These are phyloP conservation scores for Cyclina sinensis DNA, from an alignment of 1,140 invertebrate genomes.

Conservation along the genomic window DNA sequence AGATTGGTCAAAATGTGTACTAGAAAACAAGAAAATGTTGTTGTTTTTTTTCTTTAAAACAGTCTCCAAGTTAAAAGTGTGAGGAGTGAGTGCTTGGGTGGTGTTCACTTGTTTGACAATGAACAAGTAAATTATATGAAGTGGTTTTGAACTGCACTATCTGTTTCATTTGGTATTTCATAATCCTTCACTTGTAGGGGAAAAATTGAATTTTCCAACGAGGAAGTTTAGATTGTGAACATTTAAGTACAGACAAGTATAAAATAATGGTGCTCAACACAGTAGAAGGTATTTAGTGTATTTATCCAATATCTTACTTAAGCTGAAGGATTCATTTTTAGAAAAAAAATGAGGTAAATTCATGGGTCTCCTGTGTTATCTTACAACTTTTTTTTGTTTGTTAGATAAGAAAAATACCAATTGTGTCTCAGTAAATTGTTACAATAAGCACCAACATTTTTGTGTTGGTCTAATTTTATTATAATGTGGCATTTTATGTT, in stretches of 20 bases:
- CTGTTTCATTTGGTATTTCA: too few species aligned
- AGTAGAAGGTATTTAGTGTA: not conserved
- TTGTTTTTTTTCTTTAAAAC: too few species aligned
- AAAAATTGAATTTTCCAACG: not conserved
- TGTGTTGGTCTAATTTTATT: not conserved
- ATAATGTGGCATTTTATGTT: constrained; percentile 9
- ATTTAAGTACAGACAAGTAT: not conserved
- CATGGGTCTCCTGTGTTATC: too few species aligned
- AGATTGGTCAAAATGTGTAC: too few species aligned
- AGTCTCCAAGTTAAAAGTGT: too few species aligned
- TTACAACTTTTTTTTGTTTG: not conserved
- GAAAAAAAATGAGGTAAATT: not conserved
- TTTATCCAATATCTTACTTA: not conserved
- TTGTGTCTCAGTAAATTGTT: not conserved
- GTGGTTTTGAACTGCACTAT: too few species aligned
- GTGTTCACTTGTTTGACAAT: too few species aligned
- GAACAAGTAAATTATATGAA: too few species aligned
- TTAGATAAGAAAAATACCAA: too few species aligned
- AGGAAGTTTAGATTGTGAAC: not conserved
- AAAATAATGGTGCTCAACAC: not conserved
- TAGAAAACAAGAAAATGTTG: too few species aligned
- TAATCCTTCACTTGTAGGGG: too few species aligned
- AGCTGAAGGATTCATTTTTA: not conserved
- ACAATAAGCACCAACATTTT: not conserved
- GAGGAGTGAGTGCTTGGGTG: too few species aligned